Base-by-base conservation (phyloP, 2,888 invertebrate genomes). In the Chrysolina oricalcia region DNA sequence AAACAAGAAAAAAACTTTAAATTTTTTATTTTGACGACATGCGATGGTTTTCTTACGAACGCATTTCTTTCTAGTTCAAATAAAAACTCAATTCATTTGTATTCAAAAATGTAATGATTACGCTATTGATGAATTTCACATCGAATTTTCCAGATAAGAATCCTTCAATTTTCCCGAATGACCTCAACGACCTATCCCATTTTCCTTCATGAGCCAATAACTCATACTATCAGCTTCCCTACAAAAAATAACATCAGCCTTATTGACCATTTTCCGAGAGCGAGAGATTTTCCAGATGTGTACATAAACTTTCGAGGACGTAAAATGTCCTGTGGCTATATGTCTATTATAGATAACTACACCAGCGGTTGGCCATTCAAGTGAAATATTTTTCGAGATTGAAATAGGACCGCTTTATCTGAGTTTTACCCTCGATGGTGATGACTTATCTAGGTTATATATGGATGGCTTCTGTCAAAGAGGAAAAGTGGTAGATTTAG, bases 251-350 rank as follows among this genome's bases (percentile, higher is more conserved):
- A 59, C 59, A 59, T 59, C 59, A 23, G 59, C 27, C 59, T 59
- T 59, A 59, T 59, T 59, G 59, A 35, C 59, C 59, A 59, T 59
- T 59, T 59, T 59, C 35, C 59, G 23, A 27, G 27, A 59, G 59
- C 59, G 59, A 59, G 59, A 59, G 59, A 59, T 59, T 59, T 59
- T 59, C 59, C 35, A 59, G 59, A 59, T 59, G 59, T 59, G 59
- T 59, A 59, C 59, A 59, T 59, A 59, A 59, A 59, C 59, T 59
- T 59, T 27, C 59, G 59, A 59, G 59, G 27, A 59, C 59, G 35
- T 59, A 59, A 59, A 59, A 59, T 35, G 27, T 59, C 59, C 59
- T 59, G 59, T 59, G 59, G 59, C 59, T 59, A 59, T 59, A 59
- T 59, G 59, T 59, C 59, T 35, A 23, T 59, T 59, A 59, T 59